Base-by-base conservation (phyloP, 2,888 invertebrate species). In the Sturmia bella region DNA sequence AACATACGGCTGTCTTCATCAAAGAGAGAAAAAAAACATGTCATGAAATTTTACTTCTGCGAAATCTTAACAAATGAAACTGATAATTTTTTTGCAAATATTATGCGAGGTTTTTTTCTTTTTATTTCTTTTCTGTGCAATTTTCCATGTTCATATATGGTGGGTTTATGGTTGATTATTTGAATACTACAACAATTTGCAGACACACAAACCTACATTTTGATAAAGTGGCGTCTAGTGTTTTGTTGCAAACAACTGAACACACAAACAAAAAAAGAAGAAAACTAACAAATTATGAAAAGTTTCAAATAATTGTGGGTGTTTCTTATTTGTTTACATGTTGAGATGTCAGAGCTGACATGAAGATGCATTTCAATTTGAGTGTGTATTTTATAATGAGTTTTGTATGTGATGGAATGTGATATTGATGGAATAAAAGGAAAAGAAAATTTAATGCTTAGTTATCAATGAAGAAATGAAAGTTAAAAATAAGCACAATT, bases 281-380 rank as follows among this genome's bases (percentile, higher is more conserved):
- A 3, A 73, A 63, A 48, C 64, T 45, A 45, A 64, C 54, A 56
- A 56, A 74, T 74, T 74, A 64, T 74, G 45, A 45, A 74, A 64
- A 74, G 1, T 56, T 74, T 56, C 5, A 24, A 39, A 74, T 48
- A 74, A 74, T 74, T 74, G 74, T 74, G 64, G 74, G 74, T 64
- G 74, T 74, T 56, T 56, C 45, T 45, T 19, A 2, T 57, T 63
- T 32, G 19, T 13, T 37, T 63, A 0, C 32, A 13, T 54, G 32
- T 54, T 39, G 5, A 54, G 54, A 43, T 73, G 52, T 63, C 63
- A 54, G 61, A 12, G 4, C 15, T 32, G 63, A 24, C 73, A 54
- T 41, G 61, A 73, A 73, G 68, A 74, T 77, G 81, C 63, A 74
- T 77, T 77, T 68, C 37, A 43, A 66, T 50, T 63, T 37, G 41